phyloP scores from a whole-genome alignment of 2,797 vertebrate species.

The Cryptoblepharus egeriae region DNA sequence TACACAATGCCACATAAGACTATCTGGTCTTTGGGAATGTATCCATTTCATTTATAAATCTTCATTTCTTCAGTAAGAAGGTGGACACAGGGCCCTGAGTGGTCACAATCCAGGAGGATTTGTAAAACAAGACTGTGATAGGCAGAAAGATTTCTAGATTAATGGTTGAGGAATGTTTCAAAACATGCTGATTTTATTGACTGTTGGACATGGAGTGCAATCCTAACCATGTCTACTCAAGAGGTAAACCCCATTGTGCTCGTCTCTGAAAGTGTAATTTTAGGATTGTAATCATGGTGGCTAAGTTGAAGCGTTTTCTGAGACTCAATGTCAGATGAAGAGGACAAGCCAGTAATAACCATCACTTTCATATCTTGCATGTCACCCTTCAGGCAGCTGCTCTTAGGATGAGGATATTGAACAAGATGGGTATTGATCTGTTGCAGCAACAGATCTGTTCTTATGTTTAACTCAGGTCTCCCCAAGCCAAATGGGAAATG shows the following conservation, averaged over 20 bases:
- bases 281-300: no score
- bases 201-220: no score
- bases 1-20: no score
- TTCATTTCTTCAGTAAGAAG: no score
- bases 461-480: not conserved
- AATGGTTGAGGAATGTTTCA: not conserved
- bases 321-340: no score
- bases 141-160: not conserved
- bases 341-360: not conserved
- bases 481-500: not conserved
- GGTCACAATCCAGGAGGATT: no score
- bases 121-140: not conserved
- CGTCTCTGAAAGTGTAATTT: no score
- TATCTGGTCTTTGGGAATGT: no score
- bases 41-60: no score
- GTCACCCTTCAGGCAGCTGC: not conserved
- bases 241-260: no score
- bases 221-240: no score
- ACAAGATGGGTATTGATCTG: not conserved
- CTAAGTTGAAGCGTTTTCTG: not conserved
- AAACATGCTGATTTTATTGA: not conserved
- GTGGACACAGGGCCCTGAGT: no score
- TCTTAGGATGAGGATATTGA: not conserved
- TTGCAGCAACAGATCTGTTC: not conserved
- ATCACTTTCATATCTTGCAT: not conserved